A percentile compares a stretch with the other conserved stretches of the same genome.
phyloP scores from a whole-genome alignment of 2,888 invertebrate species.

The Marronus borbonicus region DNA sequence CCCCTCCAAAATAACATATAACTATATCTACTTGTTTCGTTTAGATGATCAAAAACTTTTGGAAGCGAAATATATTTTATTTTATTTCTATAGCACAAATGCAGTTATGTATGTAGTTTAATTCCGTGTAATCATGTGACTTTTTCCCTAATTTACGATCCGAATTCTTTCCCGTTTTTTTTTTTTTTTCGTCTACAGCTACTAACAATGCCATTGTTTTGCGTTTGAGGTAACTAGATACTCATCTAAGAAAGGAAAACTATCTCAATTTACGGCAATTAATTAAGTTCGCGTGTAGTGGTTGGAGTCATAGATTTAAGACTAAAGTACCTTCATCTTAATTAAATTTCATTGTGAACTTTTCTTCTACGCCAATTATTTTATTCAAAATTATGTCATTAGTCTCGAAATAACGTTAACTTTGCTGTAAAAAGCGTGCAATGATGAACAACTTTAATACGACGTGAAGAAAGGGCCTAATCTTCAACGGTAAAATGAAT shows the following conservation, averaged over 20 bases:
- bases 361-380: neutral
- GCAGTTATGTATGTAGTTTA: neutral
- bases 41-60: neutral
- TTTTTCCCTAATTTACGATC: slow-evolving; percentile 22
- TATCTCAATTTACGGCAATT: slow-evolving; percentile 32
- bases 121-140: slow-evolving; percentile 19
- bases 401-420: neutral
- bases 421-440: neutral
- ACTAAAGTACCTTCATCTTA: slow-evolving; percentile 18
- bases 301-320: slow-evolving; percentile 29
- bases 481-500: too few species aligned
- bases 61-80: neutral
- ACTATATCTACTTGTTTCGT: neutral
- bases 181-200: neutral
- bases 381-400: neutral
- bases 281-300: slow-evolving; percentile 26
- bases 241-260: slow-evolving; percentile 31
- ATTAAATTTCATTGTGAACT: slow-evolving; percentile 12
- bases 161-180: neutral
- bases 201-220: slow-evolving; percentile 29
- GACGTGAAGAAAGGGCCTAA: neutral
- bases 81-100: too few species aligned
- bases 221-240: slow-evolving; percentile 25
- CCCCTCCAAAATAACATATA: neutral
- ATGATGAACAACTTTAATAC: slow-evolving; percentile 7